Evolutionary conservation across 1,140 invertebrate genomes (phyloP).

Genomic region (Nylanderia fulva): DNA sequence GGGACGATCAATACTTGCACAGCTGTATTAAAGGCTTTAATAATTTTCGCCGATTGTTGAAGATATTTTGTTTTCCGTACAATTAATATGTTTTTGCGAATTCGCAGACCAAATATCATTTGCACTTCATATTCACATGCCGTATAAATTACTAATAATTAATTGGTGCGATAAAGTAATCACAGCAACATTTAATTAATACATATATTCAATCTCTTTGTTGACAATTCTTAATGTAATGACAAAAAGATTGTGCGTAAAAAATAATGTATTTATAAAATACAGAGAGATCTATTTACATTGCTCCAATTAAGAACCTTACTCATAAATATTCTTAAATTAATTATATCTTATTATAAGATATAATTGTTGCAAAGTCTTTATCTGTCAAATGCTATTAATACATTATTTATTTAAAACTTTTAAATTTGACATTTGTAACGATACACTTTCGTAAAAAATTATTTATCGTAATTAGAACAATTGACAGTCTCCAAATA

Average conservation of each 20-base stretch:
- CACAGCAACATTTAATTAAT: background rate
- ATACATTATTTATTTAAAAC: background rate
- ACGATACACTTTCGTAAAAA: background rate
- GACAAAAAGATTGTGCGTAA: background rate
- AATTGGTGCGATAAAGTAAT: conserved; percentile 14
- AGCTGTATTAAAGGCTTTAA: conserved; percentile 8
- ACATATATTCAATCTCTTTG: background rate
- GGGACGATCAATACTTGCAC: conserved; percentile 45
- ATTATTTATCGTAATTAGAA: background rate
- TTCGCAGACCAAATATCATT: background rate
- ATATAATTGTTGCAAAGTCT: background rate
- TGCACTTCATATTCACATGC: background rate
- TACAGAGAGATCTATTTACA: background rate
- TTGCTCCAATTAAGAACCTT: background rate
- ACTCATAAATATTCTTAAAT: background rate
- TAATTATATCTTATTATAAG: background rate
- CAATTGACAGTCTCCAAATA: background rate
- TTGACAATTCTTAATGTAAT: background rate
- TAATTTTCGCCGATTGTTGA: background rate
- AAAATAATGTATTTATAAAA: background rate
- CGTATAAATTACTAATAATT: conserved; percentile 28
- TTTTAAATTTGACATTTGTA: background rate
- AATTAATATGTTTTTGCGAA: conserved; percentile 2
- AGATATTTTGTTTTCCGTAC: conserved; percentile 1
- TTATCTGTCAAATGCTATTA: background rate